Conservation (phyloP, 2,113 vertebrate genomes). For the Periophthalmodon schlosseri region DNA sequence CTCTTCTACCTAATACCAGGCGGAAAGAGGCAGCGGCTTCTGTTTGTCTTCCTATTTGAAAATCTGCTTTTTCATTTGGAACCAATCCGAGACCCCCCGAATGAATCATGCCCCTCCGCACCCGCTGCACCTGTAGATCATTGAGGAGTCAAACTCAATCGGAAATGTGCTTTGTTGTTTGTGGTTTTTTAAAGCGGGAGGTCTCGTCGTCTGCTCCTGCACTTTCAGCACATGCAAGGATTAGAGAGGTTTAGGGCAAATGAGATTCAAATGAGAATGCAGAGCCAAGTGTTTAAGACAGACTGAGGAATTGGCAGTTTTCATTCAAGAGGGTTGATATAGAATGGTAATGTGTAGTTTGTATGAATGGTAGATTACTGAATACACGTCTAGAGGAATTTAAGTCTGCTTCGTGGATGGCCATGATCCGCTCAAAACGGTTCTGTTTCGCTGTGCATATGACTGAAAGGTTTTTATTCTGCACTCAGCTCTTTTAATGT, state of each 20-base stretch:
- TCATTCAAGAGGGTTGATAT: neutral
- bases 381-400: too few species aligned
- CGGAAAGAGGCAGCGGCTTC: constrained; percentile 51
- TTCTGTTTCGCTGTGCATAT: too few species aligned
- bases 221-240: constrained; percentile 18
- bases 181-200: constrained; percentile 18
- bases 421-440: too few species aligned
- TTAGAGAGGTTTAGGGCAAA: constrained; percentile 9
- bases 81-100: constrained; percentile 45
- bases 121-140: constrained; percentile 63
- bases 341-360: neutral
- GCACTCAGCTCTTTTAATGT: too few species aligned
- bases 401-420: too few species aligned
- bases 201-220: constrained; percentile 22
- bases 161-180: constrained; percentile 52
- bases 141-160: constrained; percentile 57
- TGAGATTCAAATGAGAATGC: constrained; percentile 20
- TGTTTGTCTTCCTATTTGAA: constrained; percentile 71
- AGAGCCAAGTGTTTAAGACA: neutral
- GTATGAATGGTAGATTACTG: neutral
- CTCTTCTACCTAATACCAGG: constrained; percentile 69
- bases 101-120: constrained; percentile 48
- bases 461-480: too few species aligned
- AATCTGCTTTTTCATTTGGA: constrained; percentile 68
- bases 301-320: neutral